Conservation (phyloP, 2,888 invertebrate genomes). For the Ochropleura plecta region DNA sequence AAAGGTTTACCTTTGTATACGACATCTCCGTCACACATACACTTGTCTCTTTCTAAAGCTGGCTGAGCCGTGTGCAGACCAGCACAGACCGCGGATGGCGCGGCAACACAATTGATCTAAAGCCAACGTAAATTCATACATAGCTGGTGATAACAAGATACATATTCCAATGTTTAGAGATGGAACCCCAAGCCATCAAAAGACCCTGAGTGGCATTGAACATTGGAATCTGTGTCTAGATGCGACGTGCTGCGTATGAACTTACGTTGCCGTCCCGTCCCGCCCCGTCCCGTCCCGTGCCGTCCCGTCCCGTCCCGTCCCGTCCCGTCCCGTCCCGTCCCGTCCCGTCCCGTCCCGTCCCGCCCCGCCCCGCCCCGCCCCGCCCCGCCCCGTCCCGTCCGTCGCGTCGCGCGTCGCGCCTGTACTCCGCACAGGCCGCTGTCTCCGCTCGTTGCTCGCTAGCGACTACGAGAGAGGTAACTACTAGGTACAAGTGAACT, state of each 20-base stretch:
- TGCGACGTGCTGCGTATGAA: background rate
- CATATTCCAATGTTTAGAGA: background rate
- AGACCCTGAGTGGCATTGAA: background rate
- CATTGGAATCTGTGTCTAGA: background rate
- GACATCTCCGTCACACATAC: background rate
- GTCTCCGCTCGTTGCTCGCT: too few species aligned
- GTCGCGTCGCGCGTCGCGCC: too few species aligned
- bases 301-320: background rate
- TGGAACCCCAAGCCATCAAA: background rate
- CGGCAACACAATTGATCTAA: background rate
- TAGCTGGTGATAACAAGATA: background rate
- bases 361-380: background rate
- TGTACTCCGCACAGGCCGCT: too few species aligned
- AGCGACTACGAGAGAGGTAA: background rate
- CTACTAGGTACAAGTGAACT: background rate
- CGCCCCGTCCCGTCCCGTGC: too few species aligned
- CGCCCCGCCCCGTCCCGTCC: too few species aligned
- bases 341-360: background rate
- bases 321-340: background rate
- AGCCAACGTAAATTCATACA: background rate
- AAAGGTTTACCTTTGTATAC: background rate
- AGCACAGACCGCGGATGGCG: background rate
- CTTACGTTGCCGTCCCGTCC: background rate
- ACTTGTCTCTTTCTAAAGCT: background rate
- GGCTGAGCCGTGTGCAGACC: background rate